Base-by-base conservation (phyloP, 2,888 invertebrate species). In the Nomada ferruginata region DNA sequence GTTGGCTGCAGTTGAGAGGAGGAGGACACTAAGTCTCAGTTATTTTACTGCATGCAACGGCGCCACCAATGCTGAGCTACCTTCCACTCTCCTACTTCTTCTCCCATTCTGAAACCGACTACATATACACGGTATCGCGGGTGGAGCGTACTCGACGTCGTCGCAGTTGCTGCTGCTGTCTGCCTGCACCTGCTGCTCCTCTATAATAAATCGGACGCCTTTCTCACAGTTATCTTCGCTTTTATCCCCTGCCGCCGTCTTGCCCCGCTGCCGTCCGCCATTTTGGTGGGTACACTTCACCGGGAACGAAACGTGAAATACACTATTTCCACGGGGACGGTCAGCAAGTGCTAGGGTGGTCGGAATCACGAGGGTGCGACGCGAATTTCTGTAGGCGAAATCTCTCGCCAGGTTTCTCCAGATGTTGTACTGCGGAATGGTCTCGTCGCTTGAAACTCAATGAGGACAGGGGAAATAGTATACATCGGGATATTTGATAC, bases 11-110 rank as follows among this genome's bases (percentile, higher is more conserved):
- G 79, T 83, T 76, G 76, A 84, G 86, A 87, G 90, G 87, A 88
- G 88, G 88, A 88, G 84, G 86, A 87, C 77, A 69, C 84, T 53
- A 63, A 59, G 87, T 85, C 88, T 89, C 82, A 87, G 90, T 90
- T 90, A 89, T 87, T 90, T 88, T 86, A 86, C 89, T 86, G 85
- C 86, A 83, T 85, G 87, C 86, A 75, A 79, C 78, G 73, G 68
- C 64, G 76, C 83, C 79, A 80, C 80, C 86, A 74, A 84, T 84
- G 86, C 89, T 85, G 85, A 83, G 76, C 85, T 79, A 80, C 82
- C 85, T 84, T 79, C 82, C 79, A 84, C 75, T 80, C 79, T 78
- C 79, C 88, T 71, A 84, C 88, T 89, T 87, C 87, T 87, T 85
- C 89, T 82, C 74, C 84, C 85, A 79, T 78, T 71, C 79, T 55